These are phyloP conservation scores for Haliclona indistincta DNA, from an alignment of 37 sponge, comb jelly and placozoan species.

Conservation along the genomic window DNA sequence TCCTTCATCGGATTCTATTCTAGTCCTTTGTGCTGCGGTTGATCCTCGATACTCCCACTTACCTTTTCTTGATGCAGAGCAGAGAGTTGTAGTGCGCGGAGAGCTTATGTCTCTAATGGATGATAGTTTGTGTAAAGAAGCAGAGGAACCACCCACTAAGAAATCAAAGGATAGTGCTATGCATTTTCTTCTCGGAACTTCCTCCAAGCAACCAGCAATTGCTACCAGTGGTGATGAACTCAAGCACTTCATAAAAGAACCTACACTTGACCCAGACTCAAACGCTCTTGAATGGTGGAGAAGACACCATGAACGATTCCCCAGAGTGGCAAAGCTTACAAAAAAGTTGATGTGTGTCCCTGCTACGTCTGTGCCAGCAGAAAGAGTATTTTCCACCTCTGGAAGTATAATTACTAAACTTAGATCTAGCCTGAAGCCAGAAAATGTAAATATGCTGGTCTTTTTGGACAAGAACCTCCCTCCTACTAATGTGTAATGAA, in stretches of 20 bases:
- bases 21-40: conserved; percentile 32
- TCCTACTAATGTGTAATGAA: not conserved
- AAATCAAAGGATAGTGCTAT: conserved; percentile 11
- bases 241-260: not conserved
- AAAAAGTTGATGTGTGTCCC: not conserved
- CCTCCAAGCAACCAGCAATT: not conserved
- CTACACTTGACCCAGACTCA: not conserved
- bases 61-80: not conserved
- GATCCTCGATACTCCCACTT: conserved; percentile 22
- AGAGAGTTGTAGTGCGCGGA: conserved; percentile 1
- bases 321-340: not conserved
- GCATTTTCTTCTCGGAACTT: conserved; percentile 9
- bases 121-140: not conserved
- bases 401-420: not conserved
- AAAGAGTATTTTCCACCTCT: not conserved
- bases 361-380: too few relatives aligned
- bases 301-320: not conserved
- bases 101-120: conserved; percentile 1
- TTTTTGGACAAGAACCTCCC: not conserved
- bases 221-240: not conserved
- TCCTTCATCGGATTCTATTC: not conserved
- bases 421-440: conserved; percentile 15
- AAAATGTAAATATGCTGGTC: too few relatives aligned
- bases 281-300: not conserved
- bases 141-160: conserved; percentile 10